Conservation (phyloP, 1,140 invertebrate species). For the Aplysia californica region DNA sequence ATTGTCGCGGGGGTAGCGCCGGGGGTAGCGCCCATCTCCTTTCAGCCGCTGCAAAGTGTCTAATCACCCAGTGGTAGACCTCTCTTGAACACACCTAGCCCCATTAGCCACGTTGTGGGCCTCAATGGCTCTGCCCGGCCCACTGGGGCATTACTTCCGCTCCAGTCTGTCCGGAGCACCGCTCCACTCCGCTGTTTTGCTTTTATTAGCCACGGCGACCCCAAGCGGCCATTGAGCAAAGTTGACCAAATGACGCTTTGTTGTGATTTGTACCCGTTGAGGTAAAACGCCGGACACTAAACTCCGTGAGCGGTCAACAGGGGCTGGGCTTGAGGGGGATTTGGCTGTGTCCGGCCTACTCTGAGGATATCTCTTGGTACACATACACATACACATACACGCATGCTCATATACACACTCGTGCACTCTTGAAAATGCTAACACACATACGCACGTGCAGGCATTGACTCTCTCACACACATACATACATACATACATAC, state of each 20-base stretch:
- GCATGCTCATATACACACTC: too few species aligned
- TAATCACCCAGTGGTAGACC: background rate
- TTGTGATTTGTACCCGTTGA: background rate
- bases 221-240: background rate
- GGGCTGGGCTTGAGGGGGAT: too few species aligned
- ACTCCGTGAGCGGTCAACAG: too few species aligned
- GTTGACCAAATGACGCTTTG: background rate
- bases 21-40: background rate
- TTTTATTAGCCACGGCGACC: background rate
- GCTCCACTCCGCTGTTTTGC: too few species aligned
- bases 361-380: too few species aligned
- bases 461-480: too few species aligned
- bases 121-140: background rate
- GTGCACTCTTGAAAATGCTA: too few species aligned
- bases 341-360: too few species aligned
- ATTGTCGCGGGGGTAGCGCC: background rate
- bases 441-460: too few species aligned
- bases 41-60: background rate
- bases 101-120: background rate
- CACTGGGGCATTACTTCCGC: slow-evolving; percentile 5
- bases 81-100: background rate
- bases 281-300: too few species aligned
- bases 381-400: too few species aligned
- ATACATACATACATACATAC: too few species aligned
- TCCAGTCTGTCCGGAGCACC: background rate